Conservation (phyloP, 2,797 vertebrate species). For the Emydoidea blandingii region DNA sequence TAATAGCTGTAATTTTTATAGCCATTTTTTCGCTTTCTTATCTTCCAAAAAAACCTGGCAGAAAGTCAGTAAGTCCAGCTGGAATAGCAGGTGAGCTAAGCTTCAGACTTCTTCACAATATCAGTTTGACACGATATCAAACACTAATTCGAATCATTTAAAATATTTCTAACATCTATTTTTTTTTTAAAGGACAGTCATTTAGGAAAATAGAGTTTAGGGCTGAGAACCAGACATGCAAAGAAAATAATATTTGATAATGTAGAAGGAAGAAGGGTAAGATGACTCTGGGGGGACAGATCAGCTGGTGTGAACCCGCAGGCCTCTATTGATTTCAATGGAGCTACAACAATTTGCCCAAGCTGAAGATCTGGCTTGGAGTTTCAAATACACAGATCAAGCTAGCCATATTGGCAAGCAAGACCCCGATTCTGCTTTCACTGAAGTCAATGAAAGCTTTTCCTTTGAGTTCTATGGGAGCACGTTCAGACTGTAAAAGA, state of each 20-base stretch:
- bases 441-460: background rate
- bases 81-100: constrained; percentile 69
- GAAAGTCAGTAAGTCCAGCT: constrained; percentile 15
- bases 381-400: constrained; percentile 18
- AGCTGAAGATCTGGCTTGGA: background rate
- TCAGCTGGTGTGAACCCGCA: background rate
- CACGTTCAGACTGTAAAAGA: background rate
- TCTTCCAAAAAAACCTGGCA: constrained; percentile 40
- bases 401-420: background rate
- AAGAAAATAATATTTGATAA: constrained; percentile 30
- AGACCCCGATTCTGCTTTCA: background rate
- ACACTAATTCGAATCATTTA: constrained; percentile 54
- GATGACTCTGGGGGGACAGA: background rate
- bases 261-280: background rate
- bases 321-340: background rate
- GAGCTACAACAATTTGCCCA: background rate
- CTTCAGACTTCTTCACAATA: constrained; percentile 45
- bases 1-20: constrained; percentile 45
- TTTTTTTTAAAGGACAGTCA: background rate
- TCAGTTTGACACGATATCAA: constrained; percentile 63
- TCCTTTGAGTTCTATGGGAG: background rate
- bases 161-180: constrained; percentile 62
- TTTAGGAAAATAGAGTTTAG: constrained; percentile 13
- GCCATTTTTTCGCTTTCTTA: constrained; percentile 15
- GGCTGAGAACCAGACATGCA: constrained; percentile 20